phyloP scores from a whole-genome alignment of 2,113 vertebrate genomes.

The Aythya baeri region DNA sequence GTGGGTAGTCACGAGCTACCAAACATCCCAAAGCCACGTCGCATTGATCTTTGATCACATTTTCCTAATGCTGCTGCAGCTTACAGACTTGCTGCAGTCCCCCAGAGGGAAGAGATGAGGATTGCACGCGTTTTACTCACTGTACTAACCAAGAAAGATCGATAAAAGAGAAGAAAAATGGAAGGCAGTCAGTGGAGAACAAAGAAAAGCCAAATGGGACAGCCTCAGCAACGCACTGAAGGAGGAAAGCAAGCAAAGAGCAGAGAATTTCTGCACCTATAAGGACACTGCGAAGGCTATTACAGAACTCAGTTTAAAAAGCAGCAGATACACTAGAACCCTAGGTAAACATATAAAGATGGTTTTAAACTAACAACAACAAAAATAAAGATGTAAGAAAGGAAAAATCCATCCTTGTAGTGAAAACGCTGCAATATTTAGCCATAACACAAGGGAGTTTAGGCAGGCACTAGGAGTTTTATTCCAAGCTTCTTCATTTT shows the following conservation, averaged over 20 bases:
- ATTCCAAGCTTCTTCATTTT: not conserved
- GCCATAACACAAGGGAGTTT: not conserved
- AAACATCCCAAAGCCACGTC: not conserved
- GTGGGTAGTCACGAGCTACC: not conserved
- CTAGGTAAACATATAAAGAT: not conserved
- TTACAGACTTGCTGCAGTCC: not conserved
- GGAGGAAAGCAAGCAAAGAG: not conserved
- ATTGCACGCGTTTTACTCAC: accelerated
- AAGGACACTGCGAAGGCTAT: not conserved
- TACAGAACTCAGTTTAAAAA: not conserved
- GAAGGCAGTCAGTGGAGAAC: not conserved
- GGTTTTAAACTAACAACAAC: not conserved
- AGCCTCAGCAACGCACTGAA: not conserved
- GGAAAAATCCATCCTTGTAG: not conserved
- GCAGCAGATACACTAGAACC: not conserved
- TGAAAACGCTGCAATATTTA: not conserved
- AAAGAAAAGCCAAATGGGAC: not conserved
- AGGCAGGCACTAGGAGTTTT: not conserved
- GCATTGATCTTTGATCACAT: not conserved
- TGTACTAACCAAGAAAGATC: not conserved
- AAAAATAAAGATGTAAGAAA: not conserved
- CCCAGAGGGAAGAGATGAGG: not conserved
- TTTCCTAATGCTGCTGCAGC: not conserved
- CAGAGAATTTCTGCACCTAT: not conserved
- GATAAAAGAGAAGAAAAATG: not conserved